Conservation (phyloP, 2,113 vertebrate species). For the Madoqua kirkii region DNA sequence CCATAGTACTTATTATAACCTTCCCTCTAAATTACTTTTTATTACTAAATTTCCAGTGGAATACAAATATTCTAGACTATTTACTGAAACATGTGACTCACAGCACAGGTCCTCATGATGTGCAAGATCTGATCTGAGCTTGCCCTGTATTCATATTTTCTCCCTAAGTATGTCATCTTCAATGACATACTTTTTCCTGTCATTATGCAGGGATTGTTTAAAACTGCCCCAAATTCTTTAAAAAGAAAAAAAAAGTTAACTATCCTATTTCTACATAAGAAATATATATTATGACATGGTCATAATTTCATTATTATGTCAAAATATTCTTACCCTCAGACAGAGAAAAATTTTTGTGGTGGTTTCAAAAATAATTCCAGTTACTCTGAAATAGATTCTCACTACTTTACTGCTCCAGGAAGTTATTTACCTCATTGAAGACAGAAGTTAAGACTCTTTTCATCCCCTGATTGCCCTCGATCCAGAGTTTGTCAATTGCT, state of each 20-base stretch:
- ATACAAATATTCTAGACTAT: background rate
- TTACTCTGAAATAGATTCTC: background rate
- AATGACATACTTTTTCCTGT: background rate
- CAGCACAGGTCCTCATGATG: background rate
- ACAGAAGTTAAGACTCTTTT: background rate
- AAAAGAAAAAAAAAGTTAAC: background rate
- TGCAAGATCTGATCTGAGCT: background rate
- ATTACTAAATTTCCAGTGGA: background rate
- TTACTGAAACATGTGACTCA: background rate
- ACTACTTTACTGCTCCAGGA: background rate
- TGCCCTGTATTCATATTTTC: background rate
- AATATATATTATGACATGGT: background rate
- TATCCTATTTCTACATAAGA: background rate
- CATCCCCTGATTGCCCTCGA: background rate
- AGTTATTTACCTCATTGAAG: background rate
- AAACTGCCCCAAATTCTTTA: background rate
- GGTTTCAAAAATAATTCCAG: background rate
- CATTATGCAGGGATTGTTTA: background rate
- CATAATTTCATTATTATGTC: background rate
- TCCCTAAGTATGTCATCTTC: background rate
- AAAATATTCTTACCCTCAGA: conserved; percentile 13
- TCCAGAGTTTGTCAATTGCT: background rate
- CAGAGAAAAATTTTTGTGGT: background rate
- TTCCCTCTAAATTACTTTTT: background rate
- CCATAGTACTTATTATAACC: background rate